Conservation (phyloP, 2,797 vertebrate genomes). For the Petrocephalus schoutedeni region DNA sequence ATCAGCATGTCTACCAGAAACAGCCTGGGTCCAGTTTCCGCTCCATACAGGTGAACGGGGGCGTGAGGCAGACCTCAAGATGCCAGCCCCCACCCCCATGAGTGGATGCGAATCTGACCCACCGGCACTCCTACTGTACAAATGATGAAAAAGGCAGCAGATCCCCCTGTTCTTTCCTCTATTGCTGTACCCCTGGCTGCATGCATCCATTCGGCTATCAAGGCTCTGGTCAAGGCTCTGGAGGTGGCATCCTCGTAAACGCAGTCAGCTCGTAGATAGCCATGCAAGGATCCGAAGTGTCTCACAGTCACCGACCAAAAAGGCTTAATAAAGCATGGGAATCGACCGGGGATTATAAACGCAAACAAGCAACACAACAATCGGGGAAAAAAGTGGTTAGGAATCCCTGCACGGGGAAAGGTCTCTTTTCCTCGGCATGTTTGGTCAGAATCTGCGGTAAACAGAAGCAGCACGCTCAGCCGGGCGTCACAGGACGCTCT, state of each 20-base stretch:
- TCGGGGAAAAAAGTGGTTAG: background rate
- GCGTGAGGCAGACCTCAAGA: background rate
- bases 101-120: background rate
- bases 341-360: background rate
- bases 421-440: background rate
- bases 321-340: background rate
- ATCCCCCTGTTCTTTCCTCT: background rate
- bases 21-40: background rate
- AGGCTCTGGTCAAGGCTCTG: background rate
- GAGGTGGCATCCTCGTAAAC: no score
- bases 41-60: background rate
- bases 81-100: background rate
- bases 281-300: background rate
- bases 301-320: background rate
- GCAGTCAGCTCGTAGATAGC: background rate
- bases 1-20: background rate
- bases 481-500: background rate
- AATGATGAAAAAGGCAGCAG: background rate
- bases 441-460: background rate
- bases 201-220: background rate
- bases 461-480: background rate
- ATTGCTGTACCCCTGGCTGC: background rate
- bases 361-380: background rate
- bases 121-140: background rate
- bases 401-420: background rate